Base-by-base conservation (phyloP, 2,113 vertebrate species). In the Chascanopsetta lugubris region DNA sequence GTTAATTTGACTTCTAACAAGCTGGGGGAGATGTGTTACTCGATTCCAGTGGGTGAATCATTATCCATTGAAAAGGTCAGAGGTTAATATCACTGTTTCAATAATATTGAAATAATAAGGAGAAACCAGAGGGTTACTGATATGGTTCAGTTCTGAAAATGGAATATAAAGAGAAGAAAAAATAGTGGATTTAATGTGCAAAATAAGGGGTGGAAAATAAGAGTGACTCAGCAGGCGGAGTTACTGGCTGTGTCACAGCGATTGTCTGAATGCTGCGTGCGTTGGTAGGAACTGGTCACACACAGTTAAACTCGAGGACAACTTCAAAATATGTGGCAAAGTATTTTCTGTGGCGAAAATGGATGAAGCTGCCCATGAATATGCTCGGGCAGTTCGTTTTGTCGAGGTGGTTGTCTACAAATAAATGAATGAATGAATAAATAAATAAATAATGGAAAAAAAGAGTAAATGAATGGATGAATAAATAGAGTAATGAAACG, bases 131-230 rank as follows among this genome's bases (percentile, higher is more conserved):
- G 38, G 29, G 56, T 56, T 53, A 72, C 57, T 51, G 50, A 26
- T n/a, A n/a, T n/a, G n/a, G n/a, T n/a, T n/a, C n/a, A n/a, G n/a
- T n/a, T 61, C 70, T 60, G 59, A 82, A 61, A 36, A 40, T 12
- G 56, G 32, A 9, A 58, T 72, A 67, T 80, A 61, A 55, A 47
- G 27, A 56, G 8, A 49, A 20, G 36, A 72, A 76, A 45, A 85
- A 79, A 70, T 29, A 77, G 54, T 69, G 55, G 64, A 51, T 60
- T 15, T 62, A 79, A 78, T 80, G 30, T 82, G 82, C 61, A 78
- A 69, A 72, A 74, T 21, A 40, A 2, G 45, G 55, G 51, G 34
- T 29, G 68, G 66, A 45, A 24, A 30, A 6, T 65, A 9, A 27
- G 25, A n/a, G 72, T 79, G 79, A 86, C 77, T 84, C 86, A 79